phyloP scores from a whole-genome alignment of 2,797 vertebrate genomes.

The Aotus griseimembra region DNA sequence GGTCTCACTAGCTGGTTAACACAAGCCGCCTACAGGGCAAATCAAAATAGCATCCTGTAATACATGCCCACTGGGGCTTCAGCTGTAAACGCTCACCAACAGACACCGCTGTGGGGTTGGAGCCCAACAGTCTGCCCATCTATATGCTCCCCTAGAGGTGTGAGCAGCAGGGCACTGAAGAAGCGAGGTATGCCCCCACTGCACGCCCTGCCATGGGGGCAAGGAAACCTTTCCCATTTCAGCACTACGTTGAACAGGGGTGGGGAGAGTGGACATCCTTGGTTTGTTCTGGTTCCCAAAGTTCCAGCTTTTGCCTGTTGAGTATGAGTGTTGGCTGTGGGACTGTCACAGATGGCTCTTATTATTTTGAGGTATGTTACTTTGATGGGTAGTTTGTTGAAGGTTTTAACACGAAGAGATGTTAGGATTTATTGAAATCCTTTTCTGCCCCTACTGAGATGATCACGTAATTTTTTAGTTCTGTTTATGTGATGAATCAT shows the following conservation, averaged over 20 bases:
- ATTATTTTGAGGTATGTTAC: not conserved
- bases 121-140: not conserved
- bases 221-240: not conserved
- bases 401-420: not conserved
- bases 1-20: not conserved
- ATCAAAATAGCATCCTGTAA: not conserved
- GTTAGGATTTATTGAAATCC: not conserved
- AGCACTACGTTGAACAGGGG: not conserved
- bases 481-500: not conserved
- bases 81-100: not conserved
- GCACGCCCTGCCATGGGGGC: not conserved
- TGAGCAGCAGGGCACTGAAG: not conserved
- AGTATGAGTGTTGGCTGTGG: not conserved
- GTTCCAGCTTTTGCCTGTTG: not conserved
- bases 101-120: not conserved
- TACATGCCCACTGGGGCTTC: not conserved
- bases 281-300: not conserved
- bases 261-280: not conserved
- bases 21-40: not conserved
- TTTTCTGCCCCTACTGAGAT: not conserved
- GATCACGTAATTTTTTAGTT: not conserved
- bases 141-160: not conserved
- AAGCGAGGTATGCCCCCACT: fast-evolving
- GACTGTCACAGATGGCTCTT: not conserved
- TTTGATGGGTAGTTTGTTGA: not conserved